Conservation (phyloP, 53 echinoderm and acorn worm genomes). For the Patiria pectinifera region DNA sequence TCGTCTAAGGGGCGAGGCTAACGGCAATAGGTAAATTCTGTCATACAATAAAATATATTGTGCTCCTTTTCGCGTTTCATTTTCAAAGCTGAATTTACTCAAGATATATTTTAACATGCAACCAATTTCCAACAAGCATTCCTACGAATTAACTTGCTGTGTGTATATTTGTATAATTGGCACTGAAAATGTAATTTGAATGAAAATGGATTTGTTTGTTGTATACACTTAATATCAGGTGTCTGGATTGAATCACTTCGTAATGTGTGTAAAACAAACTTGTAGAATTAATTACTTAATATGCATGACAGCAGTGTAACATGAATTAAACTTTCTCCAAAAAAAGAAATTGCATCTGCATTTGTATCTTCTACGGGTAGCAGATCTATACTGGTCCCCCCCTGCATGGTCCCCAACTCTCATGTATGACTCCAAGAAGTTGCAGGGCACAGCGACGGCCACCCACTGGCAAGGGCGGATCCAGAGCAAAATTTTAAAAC, state of each 20-base stretch:
- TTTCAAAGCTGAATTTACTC: too few species aligned
- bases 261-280: not conserved
- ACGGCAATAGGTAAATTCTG: too few species aligned
- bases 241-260: not conserved
- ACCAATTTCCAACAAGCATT: not conserved
- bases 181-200: constrained; percentile 8
- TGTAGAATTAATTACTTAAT: not conserved
- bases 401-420: too few species aligned
- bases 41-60: too few species aligned
- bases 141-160: not conserved
- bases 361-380: not conserved
- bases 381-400: too few species aligned
- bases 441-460: too few species aligned
- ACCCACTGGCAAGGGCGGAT: too few species aligned
- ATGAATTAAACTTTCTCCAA: constrained; percentile 41
- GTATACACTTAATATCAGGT: not conserved
- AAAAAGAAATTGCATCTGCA: not conserved
- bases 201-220: not conserved
- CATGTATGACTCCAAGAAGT: too few species aligned
- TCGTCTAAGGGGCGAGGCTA: too few species aligned
- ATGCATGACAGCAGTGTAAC: constrained; percentile 37
- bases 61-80: too few species aligned
- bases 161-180: constrained; percentile 49
- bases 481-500: too few species aligned
- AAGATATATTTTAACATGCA: not conserved